Evolutionary conservation across 1,140 invertebrate species (phyloP), one percentile per base, ranked within the genome.

Genomic region (Trachymyrmex septentrionalis): DNA sequence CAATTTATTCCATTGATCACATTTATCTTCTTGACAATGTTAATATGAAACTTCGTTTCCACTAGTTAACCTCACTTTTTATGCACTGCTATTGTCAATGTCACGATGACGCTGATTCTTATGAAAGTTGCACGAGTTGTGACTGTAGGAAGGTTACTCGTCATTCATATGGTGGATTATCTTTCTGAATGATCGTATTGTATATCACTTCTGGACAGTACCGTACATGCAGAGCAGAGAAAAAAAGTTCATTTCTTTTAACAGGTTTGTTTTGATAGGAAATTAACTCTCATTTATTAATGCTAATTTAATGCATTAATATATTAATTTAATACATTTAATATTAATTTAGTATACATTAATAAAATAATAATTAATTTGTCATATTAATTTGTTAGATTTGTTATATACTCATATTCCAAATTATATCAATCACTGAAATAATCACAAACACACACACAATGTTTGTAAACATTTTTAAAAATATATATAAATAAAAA

Each of bases 1-100:
- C 24, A 63, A 69, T 69, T 69, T 69, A 48, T 69, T 19, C n/a
- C n/a, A 7, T 12, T 10, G 9, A 19, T 19, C 19, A n/a, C 7
- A 14, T 67, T n/a, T n/a, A 9, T 72, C 7, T 21, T 48, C 14
- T 38, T 38, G 7, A 67, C 12, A 19, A 27, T 21, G 10, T 3
- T n/a, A 3, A 57, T 16, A 5, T 27, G 0, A 61, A 16, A 57
- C 30, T 34, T 71, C 44, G 12, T 48, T 63, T 3, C 27, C n/a
- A 21, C 27, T 19, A 16, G 24, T 55, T 82, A 73, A 63, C 38
- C n/a, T 75, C 57, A 75, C 80, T 71, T 73, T 57, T 48, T 34
- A 14, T 44, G 38, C 38, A 44, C 38, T 44, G 38, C 9, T 44
- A 44, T 44, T 10, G 38, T 44, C 38, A 44, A 7, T 12, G 38